phyloP scores from a whole-genome alignment of 2,888 invertebrate species.

The Latrodectus elegans region DNA sequence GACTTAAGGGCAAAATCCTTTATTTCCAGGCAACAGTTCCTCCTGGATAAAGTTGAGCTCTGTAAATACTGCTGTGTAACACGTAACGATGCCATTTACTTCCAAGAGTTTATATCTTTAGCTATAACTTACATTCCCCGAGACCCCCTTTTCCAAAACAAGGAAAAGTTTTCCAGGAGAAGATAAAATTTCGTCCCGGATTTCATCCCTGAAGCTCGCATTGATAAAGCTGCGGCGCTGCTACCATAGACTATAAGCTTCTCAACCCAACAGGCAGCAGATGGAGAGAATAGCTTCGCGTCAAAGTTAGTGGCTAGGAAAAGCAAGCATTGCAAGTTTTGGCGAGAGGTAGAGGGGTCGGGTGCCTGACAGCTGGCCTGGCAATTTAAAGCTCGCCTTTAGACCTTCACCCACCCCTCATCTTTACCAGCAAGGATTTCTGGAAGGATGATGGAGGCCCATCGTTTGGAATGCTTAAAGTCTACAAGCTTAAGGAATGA shows the following conservation, averaged over 20 bases:
- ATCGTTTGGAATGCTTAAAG: not conserved
- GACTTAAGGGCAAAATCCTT: not conserved
- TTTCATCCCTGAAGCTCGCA: conserved; percentile 20
- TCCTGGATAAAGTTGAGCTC: not conserved
- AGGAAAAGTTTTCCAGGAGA: conserved; percentile 33
- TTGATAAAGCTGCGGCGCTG: conserved; percentile 34
- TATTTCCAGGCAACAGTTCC: not conserved
- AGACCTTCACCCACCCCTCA: conserved; percentile 2
- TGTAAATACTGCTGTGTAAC: conserved; percentile 39
- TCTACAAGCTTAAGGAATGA: not conserved
- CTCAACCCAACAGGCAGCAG: conserved; percentile 19
- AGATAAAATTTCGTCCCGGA: conserved; percentile 43
- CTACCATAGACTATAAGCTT: not conserved
- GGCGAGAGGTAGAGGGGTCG: not conserved
- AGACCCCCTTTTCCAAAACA: conserved; percentile 21
- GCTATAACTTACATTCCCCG: conserved; percentile 36
- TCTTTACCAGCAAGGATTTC: no score
- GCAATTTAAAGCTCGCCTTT: conserved; percentile 54
- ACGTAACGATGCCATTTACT: conserved; percentile 42
- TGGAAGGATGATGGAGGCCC: no score
- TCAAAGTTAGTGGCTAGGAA: conserved; percentile 51
- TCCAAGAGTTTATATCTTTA: conserved; percentile 28
- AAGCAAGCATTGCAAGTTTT: conserved; percentile 42
- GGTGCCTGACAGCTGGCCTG: conserved; percentile 40
- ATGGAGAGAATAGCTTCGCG: conserved; percentile 38